Percentiles rank a stretch among this genome's conserved stretches.
Conservation (phyloP, 53 echinoderm and acorn worm species). For the Echinarachnius parma region DNA sequence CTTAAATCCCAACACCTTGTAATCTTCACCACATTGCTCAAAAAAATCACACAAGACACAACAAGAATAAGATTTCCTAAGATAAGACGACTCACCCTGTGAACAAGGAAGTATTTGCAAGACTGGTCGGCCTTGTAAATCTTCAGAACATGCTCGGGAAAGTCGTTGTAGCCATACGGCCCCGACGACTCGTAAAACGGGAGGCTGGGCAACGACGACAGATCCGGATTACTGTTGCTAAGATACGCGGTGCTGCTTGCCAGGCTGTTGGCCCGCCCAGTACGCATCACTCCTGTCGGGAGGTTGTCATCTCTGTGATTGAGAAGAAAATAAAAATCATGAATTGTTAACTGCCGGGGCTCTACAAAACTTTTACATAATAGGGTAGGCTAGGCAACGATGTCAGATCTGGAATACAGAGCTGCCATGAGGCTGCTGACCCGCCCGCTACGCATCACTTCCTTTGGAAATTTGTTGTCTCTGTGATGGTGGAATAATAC, state of each 20-base stretch:
- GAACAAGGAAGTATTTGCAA: constrained; percentile 97
- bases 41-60: too few species aligned
- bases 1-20: too few species aligned
- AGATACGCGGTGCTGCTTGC: constrained; percentile 73
- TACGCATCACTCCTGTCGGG: constrained; percentile 19
- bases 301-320: constrained; percentile 33
- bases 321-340: background rate
- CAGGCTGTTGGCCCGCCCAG: constrained; percentile 58
- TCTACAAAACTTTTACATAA: too few species aligned
- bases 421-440: too few species aligned
- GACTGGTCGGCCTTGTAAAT: constrained; percentile 92
- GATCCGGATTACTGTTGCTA: constrained; percentile 97
- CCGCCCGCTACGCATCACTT: too few species aligned
- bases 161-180: constrained; percentile 55
- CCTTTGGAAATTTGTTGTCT: too few species aligned
- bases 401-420: too few species aligned
- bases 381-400: too few species aligned
- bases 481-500: too few species aligned
- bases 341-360: too few species aligned
- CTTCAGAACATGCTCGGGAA: constrained; percentile 93
- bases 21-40: too few species aligned
- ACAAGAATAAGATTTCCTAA: too few species aligned
- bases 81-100: constrained; percentile 83
- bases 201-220: constrained; percentile 66
- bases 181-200: constrained; percentile 57